A percentile compares a stretch with the other conserved stretches of the same genome.
phyloP scores from a whole-genome alignment of 2,113 vertebrate genomes.

The Pogona vitticeps region DNA sequence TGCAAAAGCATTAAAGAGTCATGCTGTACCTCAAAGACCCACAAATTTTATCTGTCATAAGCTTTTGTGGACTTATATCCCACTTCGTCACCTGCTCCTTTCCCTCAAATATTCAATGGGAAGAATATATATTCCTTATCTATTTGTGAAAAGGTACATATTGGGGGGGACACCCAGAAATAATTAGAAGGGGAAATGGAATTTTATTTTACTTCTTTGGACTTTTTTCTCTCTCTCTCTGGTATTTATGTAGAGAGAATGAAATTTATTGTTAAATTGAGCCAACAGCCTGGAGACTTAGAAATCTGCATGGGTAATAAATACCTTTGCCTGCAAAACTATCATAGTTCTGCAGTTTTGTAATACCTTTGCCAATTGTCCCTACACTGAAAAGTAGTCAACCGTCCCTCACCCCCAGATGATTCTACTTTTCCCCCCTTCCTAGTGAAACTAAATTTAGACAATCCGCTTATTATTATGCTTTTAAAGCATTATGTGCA shows the following conservation, averaged over 20 bases:
- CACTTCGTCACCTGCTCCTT: too few relatives aligned
- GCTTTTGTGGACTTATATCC: too few relatives aligned
- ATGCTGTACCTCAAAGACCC: too few relatives aligned
- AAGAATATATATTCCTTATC: too few relatives aligned
- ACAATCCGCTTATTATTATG: not conserved
- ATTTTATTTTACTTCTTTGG: not conserved
- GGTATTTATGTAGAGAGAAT: too few relatives aligned
- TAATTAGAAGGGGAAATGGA: not conserved
- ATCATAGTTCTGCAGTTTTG: too few relatives aligned
- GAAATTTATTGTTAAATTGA: too few relatives aligned
- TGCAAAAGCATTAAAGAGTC: too few relatives aligned
- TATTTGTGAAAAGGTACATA: not conserved
- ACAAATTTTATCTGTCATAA: too few relatives aligned
- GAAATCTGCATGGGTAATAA: not conserved
- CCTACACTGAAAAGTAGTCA: not conserved
- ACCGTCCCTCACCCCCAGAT: not conserved
- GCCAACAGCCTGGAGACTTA: not conserved
- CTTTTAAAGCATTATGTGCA: slow-evolving; percentile 18
- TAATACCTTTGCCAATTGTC: not conserved
- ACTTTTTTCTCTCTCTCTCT: too few relatives aligned
- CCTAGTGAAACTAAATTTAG: slow-evolving; percentile 1
- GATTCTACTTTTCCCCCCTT: not conserved
- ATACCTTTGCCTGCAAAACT: not conserved
- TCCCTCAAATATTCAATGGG: too few relatives aligned
- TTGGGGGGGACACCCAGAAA: not conserved